These are phyloP conservation scores for Lagothrix lagotricha DNA, from an alignment of 2,797 vertebrate genomes.

Conservation along the genomic window DNA sequence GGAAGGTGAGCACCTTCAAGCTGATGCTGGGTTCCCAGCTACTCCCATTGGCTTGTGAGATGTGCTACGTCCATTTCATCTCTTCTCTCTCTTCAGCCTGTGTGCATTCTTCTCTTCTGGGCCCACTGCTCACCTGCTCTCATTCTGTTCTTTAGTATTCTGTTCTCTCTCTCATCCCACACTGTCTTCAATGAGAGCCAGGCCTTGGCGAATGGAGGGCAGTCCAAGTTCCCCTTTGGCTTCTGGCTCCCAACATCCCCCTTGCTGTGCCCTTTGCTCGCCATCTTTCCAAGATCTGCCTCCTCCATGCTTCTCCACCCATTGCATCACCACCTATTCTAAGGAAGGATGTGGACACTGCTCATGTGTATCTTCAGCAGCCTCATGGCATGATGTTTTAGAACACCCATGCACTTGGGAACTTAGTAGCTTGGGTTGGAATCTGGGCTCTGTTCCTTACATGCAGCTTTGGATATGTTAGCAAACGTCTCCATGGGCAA, in stretches of 20 bases:
- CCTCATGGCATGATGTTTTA: neutral
- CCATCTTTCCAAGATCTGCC: neutral
- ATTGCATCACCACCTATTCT: neutral
- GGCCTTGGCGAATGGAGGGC: neutral
- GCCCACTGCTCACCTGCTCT: neutral
- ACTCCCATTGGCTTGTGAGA: no score
- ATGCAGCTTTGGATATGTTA: neutral
- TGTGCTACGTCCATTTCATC: neutral
- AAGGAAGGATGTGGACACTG: neutral
- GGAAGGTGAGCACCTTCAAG: no score
- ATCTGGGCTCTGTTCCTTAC: neutral
- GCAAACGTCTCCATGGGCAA: neutral
- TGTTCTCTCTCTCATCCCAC: neutral
- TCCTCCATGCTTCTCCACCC: neutral
- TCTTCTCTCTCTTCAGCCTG: neutral
- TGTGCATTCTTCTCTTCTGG: neutral
- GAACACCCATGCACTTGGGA: neutral
- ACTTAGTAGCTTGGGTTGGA: neutral
- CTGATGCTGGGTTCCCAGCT: neutral
- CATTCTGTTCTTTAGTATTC: neutral
- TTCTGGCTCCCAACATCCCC: neutral
- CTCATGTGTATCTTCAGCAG: neutral
- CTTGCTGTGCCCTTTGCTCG: neutral
- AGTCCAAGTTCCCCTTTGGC: neutral
- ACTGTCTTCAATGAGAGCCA: accelerated